A percentile compares a stretch with the other conserved stretches of the same genome.
Evolutionary conservation across 2,113 vertebrate genomes (phyloP).

Genomic region (Euleptes europaea): DNA sequence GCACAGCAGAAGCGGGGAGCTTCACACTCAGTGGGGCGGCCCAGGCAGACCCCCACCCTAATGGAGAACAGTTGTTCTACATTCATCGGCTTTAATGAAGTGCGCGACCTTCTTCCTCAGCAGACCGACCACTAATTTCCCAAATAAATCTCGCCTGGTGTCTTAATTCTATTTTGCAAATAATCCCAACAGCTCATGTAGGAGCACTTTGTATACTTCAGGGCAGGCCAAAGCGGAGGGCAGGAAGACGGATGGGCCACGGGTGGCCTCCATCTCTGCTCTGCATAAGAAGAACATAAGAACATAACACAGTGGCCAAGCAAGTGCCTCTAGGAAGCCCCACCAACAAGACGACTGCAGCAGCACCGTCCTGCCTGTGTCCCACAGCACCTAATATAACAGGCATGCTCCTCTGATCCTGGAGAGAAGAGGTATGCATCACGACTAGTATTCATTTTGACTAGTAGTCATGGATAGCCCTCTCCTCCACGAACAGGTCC

Average conservation of each 20-base stretch:
- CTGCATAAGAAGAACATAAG: neutral
- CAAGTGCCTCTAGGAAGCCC: too few species aligned
- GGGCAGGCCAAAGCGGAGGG: neutral
- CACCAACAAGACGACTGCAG: too few species aligned
- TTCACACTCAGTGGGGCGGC: neutral
- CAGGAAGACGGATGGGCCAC: accelerated
- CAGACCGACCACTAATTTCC: constrained; percentile 41
- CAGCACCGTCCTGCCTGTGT: too few species aligned
- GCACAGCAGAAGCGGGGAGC: neutral
- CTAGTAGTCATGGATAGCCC: too few species aligned
- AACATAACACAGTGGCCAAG: too few species aligned
- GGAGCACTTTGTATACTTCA: accelerated
- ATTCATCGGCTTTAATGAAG: constrained; percentile 65
- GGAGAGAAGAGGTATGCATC: too few species aligned
- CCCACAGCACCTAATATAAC: too few species aligned
- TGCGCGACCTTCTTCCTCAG: constrained; percentile 49
- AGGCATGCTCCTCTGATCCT: too few species aligned
- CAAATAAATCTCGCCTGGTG: neutral
- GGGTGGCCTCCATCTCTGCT: neutral
- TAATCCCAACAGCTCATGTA: constrained; percentile 45
- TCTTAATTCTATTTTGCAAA: constrained; percentile 56
- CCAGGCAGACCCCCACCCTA: constrained; percentile 8
- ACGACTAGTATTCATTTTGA: too few species aligned
- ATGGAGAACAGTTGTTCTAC: constrained; percentile 45
- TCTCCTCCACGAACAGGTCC: too few species aligned